Evolutionary conservation across 2,113 vertebrate genomes (phyloP), one percentile per base, ranked within the genome.

Genomic region (Colinus virginianus): DNA sequence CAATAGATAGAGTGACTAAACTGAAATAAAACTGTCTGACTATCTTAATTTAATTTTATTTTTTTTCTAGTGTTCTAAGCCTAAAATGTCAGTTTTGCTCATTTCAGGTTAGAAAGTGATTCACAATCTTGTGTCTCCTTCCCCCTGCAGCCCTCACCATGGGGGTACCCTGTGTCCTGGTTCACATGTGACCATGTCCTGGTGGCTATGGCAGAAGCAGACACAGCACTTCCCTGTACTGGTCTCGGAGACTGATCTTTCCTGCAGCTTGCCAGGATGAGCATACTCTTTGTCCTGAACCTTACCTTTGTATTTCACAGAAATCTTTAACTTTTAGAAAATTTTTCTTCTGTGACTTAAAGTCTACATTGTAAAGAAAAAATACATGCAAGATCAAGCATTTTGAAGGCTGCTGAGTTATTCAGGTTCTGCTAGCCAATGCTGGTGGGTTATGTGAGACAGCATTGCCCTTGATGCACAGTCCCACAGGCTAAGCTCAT

Each of bases 401-500:
- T 13, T 66, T 87, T 72, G 51, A 82, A 48, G 26, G 17, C 13
- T 64, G 30, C 55, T 13, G 32, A 78, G 43, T n/a, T 13, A 46
- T 25, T 8, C 17, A 56, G 14, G 30, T 28, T 82, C 72, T 71
- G 42, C 36, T 77, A 67, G 11, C 49, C 5, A 14, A 17, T 82
- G 71, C 30, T 0, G 0, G 15, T n/a, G 55, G 48, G n/a, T 36
- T 76, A 23, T 0, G 0, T 48, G 46, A 48, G 76, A 67, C 7
- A 16, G 63, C 40, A 78, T 62, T 64, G 62, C 28, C 23, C 7
- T 67, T 2, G 0, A 25, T 40, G 42, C 13, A 38, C 51, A 43
- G 46, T 2, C 3, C 32, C 48, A 32, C 36, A 78, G 62, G 9
- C 38, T 92, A 70, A 91, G n/a, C 42, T 90, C 36, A 28, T 66